Evolutionary conservation across 1,140 invertebrate species (phyloP).

Genomic region (Idris sp.): DNA sequence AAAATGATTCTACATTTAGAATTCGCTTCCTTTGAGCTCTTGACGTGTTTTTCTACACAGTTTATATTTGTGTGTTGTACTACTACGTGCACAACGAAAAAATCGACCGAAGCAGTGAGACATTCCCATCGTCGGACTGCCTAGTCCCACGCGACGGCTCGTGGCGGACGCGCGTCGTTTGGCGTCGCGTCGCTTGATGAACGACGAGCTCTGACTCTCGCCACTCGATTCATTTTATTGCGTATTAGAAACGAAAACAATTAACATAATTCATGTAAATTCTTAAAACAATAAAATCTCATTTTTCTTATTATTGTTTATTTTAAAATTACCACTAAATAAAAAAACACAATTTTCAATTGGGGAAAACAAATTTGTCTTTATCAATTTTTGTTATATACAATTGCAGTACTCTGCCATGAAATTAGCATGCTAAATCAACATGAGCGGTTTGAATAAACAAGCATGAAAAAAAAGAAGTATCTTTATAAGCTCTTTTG

Average conservation of each 20-base stretch:
- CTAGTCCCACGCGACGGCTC: slow-evolving; percentile 75
- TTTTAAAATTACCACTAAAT: no score
- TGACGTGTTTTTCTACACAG: slow-evolving; percentile 40
- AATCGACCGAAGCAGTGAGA: slow-evolving; percentile 46
- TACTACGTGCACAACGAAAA: slow-evolving; percentile 62
- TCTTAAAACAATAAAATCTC: slow-evolving; percentile 4
- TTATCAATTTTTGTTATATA: no score
- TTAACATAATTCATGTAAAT: slow-evolving; percentile 3
- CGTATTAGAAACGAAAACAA: slow-evolving; percentile 29
- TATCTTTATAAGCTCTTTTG: no score
- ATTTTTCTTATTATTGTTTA: slow-evolving; percentile 7
- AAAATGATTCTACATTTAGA: slow-evolving; percentile 37
- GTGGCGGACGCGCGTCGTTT: slow-evolving; percentile 68
- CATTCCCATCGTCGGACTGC: slow-evolving; percentile 59
- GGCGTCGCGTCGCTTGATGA: slow-evolving; percentile 53
- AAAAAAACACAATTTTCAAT: no score
- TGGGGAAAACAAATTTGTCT: no score
- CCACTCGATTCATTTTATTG: slow-evolving; percentile 28
- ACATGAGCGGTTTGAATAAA: not conserved
- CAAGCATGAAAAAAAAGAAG: no score
- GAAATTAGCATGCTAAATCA: slow-evolving; percentile 29
- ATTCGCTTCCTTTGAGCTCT: slow-evolving; percentile 36
- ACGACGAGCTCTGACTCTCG: slow-evolving; percentile 30
- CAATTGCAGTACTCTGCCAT: no score
- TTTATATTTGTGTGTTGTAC: slow-evolving; percentile 42